Conservation (phyloP, 2,888 invertebrate genomes). For the Myathropa florea region DNA sequence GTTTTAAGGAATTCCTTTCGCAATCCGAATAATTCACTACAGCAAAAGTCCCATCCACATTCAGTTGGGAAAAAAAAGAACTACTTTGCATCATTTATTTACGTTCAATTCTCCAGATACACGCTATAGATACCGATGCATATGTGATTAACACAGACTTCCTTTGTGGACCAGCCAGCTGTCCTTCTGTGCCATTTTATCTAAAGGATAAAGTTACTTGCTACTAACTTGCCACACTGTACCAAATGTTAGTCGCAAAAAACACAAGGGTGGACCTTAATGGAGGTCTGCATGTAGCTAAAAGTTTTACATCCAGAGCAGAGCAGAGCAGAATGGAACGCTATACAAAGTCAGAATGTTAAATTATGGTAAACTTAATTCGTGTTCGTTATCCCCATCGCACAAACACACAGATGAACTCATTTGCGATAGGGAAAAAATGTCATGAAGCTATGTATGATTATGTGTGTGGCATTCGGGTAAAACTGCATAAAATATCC, state of each 20-base stretch:
- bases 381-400: conserved; percentile 57
- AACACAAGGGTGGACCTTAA: conserved; percentile 5
- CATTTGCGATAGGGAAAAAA: neutral
- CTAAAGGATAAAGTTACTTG: conserved; percentile 56
- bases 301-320: conserved; percentile 41
- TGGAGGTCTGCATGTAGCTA: conserved; percentile 27
- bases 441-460: neutral
- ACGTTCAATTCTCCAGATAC: conserved; percentile 28
- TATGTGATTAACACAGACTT: conserved; percentile 57
- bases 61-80: conserved; percentile 20
- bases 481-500: conserved; percentile 30
- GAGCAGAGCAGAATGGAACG: conserved; percentile 11
- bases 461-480: neutral
- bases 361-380: conserved; percentile 54
- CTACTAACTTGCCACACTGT: conserved; percentile 4
- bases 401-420: conserved; percentile 15
- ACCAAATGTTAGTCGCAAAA: neutral
- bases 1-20: neutral
- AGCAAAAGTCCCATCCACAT: conserved; percentile 1
- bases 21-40: conserved; percentile 26
- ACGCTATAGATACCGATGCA: conserved; percentile 40
- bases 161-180: conserved; percentile 6
- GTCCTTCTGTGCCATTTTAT: conserved; percentile 42
- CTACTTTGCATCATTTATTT: conserved; percentile 52
- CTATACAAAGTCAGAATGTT: conserved; percentile 50